phyloP scores from a whole-genome alignment of 1,140 invertebrate genomes.

The Drosophila seguyi region DNA sequence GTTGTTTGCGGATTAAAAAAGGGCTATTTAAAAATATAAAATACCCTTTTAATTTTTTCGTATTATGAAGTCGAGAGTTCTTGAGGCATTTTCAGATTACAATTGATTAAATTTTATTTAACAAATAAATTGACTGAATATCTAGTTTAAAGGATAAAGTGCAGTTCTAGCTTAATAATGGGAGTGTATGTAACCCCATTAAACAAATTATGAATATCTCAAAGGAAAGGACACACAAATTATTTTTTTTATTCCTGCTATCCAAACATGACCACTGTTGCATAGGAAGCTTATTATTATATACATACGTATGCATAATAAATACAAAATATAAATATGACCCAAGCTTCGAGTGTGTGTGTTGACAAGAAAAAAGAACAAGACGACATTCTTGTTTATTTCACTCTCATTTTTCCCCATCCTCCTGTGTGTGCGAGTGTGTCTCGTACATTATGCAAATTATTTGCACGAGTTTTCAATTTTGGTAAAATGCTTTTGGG shows the following conservation, averaged over 20 bases:
- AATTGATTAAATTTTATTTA: background rate
- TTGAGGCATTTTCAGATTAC: background rate
- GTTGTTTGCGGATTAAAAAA: background rate
- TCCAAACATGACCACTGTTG: constrained; percentile 10
- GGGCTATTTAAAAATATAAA: background rate
- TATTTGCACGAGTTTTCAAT: constrained; percentile 82
- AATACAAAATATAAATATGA: constrained; percentile 77
- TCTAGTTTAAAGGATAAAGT: no score
- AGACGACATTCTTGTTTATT: constrained; percentile 4
- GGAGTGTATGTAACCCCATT: background rate
- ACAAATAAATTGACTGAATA: background rate
- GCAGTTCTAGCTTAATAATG: background rate
- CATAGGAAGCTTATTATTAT: constrained; percentile 36
- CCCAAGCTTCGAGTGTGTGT: constrained; percentile 40
- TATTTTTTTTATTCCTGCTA: background rate
- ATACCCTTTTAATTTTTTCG: background rate
- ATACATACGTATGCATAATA: constrained; percentile 71
- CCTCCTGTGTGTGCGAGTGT: constrained; percentile 13
- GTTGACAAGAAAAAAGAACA: constrained; percentile 41
- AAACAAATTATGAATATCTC: background rate
- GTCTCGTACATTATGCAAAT: constrained; percentile 73
- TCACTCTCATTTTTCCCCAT: constrained; percentile 4
- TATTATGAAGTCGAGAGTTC: background rate
- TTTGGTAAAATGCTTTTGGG: constrained; percentile 76
- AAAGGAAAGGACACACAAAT: background rate